Conservation (phyloP, 1,140 invertebrate species). For the Littorina saxatilis region DNA sequence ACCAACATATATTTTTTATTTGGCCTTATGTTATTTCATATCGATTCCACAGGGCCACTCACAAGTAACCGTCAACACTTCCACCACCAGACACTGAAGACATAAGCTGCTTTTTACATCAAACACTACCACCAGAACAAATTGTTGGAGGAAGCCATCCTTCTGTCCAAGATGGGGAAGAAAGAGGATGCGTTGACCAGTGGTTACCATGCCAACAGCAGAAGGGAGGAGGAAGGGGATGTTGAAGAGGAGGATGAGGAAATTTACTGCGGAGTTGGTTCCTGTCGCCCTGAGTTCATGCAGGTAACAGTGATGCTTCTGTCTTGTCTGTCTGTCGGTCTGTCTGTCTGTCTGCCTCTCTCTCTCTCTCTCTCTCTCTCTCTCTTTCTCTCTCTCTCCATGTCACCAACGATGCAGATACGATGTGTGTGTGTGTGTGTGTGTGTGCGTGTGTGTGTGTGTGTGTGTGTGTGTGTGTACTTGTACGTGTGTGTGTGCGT, state of each 20-base stretch:
- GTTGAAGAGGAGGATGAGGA: slow-evolving; percentile 5
- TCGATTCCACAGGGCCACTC: not conserved
- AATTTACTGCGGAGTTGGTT: slow-evolving; percentile 20
- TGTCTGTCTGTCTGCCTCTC: not conserved
- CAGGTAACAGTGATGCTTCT: not conserved
- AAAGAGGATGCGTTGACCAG: not conserved
- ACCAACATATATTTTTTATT: no score
- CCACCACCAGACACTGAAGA: not conserved
- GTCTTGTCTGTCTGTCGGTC: not conserved
- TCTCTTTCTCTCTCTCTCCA: no score
- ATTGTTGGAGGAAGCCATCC: not conserved
- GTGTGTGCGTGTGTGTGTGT: not conserved
- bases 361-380: not conserved
- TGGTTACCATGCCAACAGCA: not conserved
- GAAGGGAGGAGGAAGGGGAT: not conserved
- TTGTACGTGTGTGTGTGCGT: no score
- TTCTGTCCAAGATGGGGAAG: not conserved
- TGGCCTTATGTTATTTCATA: no score
- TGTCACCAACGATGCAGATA: not conserved
- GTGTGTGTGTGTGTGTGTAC: slow-evolving; percentile 3
- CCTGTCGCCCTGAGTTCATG: not conserved
- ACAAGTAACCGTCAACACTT: not conserved
- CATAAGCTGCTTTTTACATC: not conserved
- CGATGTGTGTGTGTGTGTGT: not conserved
- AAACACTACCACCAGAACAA: not conserved